Base-by-base conservation (phyloP, 2,113 vertebrate genomes). In the Dromaius novaehollandiae region DNA sequence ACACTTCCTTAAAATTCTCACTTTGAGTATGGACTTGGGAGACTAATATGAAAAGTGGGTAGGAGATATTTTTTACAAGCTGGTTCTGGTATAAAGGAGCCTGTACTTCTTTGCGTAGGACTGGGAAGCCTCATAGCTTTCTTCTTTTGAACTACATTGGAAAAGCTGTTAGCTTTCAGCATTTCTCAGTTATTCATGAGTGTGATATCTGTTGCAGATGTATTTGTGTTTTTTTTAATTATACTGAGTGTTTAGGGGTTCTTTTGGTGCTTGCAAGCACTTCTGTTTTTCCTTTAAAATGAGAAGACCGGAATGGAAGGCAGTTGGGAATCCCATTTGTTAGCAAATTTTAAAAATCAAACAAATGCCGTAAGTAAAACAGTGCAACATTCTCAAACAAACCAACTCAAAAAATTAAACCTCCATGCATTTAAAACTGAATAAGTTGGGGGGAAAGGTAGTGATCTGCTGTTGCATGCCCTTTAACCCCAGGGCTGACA, bases 171-270 rank as follows among this genome's bases (percentile, higher is more conserved):
- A 76, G 89, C 48, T 88, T 63, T 44, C 70, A 83, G 50, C 17
- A 64, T 86, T 94, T 86, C 34, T 40, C 28, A 34, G 40, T 84
- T 88, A 77, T 34, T 91, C 38, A n/a, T 44, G 50, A 90, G n/a
- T 83, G 34, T 74, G 69, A 56, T 12, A 24, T 89, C 19, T 93
- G 22, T 89, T 88, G 66, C 25, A 91, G 68, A 13, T 69, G 28
- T 86, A 8, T 85, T 94, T 97, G 11, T 96, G 61, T 81, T 63
- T 93, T 92, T 81, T 86, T 75, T 80, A 89, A 64, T 75, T 80
- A 38, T 78, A 63, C 42, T 90, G n/a, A 5, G 73, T 38, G 60
- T 94, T 81, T 90, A 13, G 91, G 76, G 56, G 78, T 94, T 86
- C 66, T 77, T 94, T 73, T 79, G 13, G 63, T 76, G 53, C 20